A percentile compares a stretch with the other conserved stretches of the same genome.
Conservation (phyloP, 2,113 vertebrate genomes). For the Entomyzon cyanotis region DNA sequence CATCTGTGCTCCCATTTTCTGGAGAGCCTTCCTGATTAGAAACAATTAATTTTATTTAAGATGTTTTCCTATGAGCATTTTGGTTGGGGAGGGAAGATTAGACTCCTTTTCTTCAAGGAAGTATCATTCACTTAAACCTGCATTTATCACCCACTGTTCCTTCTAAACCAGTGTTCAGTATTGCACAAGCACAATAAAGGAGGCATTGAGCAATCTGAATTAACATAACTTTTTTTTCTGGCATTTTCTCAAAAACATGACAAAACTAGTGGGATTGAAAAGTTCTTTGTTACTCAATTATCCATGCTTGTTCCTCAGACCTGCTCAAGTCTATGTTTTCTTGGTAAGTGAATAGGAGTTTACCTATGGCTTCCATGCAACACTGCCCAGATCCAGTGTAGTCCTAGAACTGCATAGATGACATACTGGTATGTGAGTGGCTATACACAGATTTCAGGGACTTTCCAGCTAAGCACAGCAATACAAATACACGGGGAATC, state of each 20-base stretch:
- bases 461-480: not conserved
- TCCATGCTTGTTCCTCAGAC: not conserved
- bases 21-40: not conserved
- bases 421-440: not conserved
- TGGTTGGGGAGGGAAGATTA: not conserved
- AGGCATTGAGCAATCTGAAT: slow-evolving; percentile 39
- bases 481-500: not conserved
- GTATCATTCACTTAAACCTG: not conserved
- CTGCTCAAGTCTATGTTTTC: not conserved
- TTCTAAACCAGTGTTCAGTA: not conserved
- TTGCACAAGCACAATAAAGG: slow-evolving; percentile 47
- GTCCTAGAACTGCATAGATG: not conserved
- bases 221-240: not conserved
- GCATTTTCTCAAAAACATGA: slow-evolving; percentile 45
- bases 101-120: not conserved
- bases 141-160: not conserved
- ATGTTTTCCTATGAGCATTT: not conserved
- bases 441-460: not conserved
- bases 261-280: slow-evolving; percentile 17
- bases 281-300: slow-evolving; percentile 4
- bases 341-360: not conserved
- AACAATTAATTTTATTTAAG: not conserved
- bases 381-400: not conserved
- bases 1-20: not conserved
- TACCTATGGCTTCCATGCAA: not conserved